Evolutionary conservation across 1,140 invertebrate species (phyloP).

Genomic region (Drosophila pseudoananassae): DNA sequence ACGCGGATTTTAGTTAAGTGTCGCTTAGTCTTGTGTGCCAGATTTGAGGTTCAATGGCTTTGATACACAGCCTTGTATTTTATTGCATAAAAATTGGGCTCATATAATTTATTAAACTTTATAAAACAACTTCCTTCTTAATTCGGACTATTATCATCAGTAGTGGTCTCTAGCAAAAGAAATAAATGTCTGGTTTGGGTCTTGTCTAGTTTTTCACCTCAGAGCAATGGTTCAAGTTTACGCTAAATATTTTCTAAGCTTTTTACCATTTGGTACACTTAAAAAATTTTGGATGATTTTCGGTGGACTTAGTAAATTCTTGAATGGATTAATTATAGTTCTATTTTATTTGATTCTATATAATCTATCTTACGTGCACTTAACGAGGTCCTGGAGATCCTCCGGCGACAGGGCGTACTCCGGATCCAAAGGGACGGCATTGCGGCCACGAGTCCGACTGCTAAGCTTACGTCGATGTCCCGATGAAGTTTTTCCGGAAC

Average conservation of each 20-base stretch:
- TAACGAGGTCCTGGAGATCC: slow-evolving; percentile 74
- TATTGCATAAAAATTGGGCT: too few species aligned
- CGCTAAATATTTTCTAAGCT: not conserved
- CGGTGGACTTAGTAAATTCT: too few species aligned
- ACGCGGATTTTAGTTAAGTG: too few species aligned
- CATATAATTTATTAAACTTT: too few species aligned
- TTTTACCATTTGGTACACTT: not conserved
- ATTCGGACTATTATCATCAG: too few species aligned
- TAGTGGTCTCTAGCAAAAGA: not conserved
- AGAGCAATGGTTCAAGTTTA: not conserved
- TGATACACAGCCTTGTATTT: too few species aligned
- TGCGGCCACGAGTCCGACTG: slow-evolving; percentile 9
- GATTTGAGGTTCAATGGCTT: too few species aligned
- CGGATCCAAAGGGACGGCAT: slow-evolving; percentile 23
- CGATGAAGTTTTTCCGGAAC: not conserved
- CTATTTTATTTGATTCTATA: too few species aligned
- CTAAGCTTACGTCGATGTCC: slow-evolving; percentile 20
- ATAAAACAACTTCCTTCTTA: too few species aligned
- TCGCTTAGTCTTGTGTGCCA: too few species aligned
- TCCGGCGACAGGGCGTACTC: slow-evolving; percentile 70
- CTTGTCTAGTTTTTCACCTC: not conserved
- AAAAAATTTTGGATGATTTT: not conserved
- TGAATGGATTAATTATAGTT: too few species aligned
- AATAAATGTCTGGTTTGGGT: not conserved
- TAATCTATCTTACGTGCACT: slow-evolving; percentile 72